Evolutionary conservation across 2,797 vertebrate genomes (phyloP).

Genomic region (Tiaroga cobitis): DNA sequence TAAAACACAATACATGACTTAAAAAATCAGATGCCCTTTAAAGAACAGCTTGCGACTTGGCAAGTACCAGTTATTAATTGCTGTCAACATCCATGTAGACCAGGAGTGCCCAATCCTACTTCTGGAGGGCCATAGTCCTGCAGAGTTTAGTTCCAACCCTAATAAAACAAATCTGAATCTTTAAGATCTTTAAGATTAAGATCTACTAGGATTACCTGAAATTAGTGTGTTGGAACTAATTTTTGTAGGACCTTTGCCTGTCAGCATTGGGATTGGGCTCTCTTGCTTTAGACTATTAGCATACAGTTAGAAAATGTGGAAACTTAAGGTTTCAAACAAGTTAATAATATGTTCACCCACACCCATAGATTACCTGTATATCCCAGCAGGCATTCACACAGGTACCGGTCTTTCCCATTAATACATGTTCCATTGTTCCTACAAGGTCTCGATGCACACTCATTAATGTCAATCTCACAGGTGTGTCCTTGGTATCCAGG

Average conservation of each 20-base stretch:
- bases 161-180: background rate
- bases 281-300: background rate
- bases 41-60: background rate
- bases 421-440: constrained; percentile 87
- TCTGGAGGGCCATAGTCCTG: background rate
- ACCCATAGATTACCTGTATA: constrained; percentile 82
- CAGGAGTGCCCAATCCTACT: background rate
- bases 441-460: constrained; percentile 92
- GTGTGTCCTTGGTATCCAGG: constrained; percentile 91
- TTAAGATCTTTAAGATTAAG: no score
- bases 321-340: background rate
- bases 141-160: background rate
- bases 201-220: background rate
- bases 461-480: constrained; percentile 96
- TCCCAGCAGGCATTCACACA: constrained; percentile 84
- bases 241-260: background rate
- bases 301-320: background rate
- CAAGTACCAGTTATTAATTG: background rate
- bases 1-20: background rate
- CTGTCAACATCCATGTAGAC: background rate
- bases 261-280: background rate
- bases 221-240: background rate
- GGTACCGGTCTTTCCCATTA: constrained; percentile 88
- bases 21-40: background rate
- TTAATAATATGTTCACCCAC: background rate